A percentile compares a stretch with the other conserved stretches of the same genome.
phyloP scores from a whole-genome alignment of 2,888 invertebrate species.

The Tridacna gigas region DNA sequence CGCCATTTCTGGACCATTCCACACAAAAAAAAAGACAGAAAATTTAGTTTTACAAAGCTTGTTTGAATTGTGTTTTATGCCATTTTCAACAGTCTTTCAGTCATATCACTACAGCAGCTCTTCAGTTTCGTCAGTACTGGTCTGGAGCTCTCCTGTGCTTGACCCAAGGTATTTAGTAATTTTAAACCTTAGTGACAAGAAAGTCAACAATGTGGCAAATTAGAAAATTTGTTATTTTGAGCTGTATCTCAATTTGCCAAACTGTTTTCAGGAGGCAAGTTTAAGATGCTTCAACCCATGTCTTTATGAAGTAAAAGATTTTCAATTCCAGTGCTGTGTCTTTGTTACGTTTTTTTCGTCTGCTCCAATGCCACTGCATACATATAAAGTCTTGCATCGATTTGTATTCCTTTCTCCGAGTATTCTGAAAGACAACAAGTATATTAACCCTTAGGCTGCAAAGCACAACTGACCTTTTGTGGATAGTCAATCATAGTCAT shows the following conservation, averaged over 20 bases:
- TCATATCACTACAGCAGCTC: no score
- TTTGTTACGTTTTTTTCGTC: not conserved
- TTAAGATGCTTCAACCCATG: not conserved
- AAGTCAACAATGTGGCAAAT: not conserved
- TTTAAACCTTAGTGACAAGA: no score
- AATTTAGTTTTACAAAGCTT: no score
- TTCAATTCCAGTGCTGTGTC: not conserved
- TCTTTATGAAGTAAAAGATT: not conserved
- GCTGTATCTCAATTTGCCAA: not conserved
- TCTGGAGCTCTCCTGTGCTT: no score
- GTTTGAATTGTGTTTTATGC: no score
- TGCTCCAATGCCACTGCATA: conserved; percentile 6
- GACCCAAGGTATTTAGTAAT: no score
- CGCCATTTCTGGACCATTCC: no score
- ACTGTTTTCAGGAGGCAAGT: not conserved
- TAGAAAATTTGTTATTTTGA: not conserved
- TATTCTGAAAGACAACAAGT: conserved; percentile 10
- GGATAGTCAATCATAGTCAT: no score
- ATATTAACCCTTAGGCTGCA: not conserved
- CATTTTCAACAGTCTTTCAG: no score
- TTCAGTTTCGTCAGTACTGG: no score
- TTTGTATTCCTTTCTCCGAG: conserved; percentile 3
- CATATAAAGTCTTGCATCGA: conserved; percentile 18
- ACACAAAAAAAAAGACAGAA: no score
- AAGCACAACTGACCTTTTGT: no score